phyloP scores from a whole-genome alignment of 2,797 vertebrate species.

The Heliangelus exortis region DNA sequence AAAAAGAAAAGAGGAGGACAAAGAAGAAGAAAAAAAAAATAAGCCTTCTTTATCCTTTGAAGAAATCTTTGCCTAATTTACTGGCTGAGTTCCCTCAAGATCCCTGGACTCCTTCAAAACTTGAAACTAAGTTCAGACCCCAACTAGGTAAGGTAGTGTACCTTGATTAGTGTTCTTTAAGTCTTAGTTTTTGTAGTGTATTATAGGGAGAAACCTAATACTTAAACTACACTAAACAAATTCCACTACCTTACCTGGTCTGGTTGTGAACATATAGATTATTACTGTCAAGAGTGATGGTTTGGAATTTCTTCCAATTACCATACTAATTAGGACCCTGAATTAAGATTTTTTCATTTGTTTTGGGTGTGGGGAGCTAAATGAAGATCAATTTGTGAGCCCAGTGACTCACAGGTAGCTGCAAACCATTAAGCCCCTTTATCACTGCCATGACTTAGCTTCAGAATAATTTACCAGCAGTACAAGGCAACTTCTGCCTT shows the following conservation, averaged over 20 bases:
- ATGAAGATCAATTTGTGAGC: background rate
- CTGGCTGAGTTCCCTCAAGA: background rate
- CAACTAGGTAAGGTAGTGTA: background rate
- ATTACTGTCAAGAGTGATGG: background rate
- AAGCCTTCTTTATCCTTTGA: background rate
- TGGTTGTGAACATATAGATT: background rate
- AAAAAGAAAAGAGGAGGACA: background rate
- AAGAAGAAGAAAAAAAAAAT: background rate
- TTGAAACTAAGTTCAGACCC: background rate
- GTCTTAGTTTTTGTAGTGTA: background rate
- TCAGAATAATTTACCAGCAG: background rate
- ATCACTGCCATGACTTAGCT: background rate
- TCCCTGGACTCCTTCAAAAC: background rate
- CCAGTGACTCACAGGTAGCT: background rate
- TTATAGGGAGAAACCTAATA: too few species aligned
- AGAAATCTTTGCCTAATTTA: background rate
- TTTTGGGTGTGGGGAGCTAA: background rate
- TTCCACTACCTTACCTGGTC: background rate
- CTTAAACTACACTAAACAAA: too few species aligned
- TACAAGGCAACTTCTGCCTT: background rate
- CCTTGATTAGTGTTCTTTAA: background rate
- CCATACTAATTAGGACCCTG: background rate
- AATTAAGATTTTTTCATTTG: constrained; percentile 23
- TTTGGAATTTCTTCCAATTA: constrained; percentile 1
- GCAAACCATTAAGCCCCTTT: background rate